Percentiles rank a stretch among this genome's conserved stretches.
phyloP scores from a whole-genome alignment of 2,113 vertebrate species.

The Halichoeres trimaculatus region DNA sequence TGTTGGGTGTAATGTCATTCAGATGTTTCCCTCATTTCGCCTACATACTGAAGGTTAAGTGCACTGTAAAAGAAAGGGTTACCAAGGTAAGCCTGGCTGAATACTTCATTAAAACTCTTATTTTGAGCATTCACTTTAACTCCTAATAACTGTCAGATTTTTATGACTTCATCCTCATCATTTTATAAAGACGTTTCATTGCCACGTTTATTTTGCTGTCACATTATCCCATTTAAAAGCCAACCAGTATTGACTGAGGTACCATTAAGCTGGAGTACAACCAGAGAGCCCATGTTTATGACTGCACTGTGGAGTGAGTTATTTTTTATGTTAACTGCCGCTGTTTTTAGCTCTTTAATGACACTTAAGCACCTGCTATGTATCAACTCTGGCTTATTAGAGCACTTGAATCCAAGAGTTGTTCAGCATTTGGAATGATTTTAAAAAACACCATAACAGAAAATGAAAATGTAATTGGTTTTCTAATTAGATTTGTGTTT shows the following conservation, averaged over 20 bases:
- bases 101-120: constrained; percentile 55
- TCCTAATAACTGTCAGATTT: constrained; percentile 67
- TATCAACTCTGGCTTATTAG: constrained; percentile 22
- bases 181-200: constrained; percentile 71
- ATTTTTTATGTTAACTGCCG: constrained; percentile 59
- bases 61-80: constrained; percentile 58
- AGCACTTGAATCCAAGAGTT: constrained; percentile 32
- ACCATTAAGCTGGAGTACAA: constrained; percentile 64
- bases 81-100: constrained; percentile 38
- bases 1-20: constrained; percentile 26
- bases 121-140: constrained; percentile 65
- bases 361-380: constrained; percentile 37
- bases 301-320: constrained; percentile 34
- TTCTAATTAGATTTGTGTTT: not conserved
- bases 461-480: constrained; percentile 16
- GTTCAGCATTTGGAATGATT: constrained; percentile 12
- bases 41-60: constrained; percentile 39
- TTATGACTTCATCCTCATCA: constrained; percentile 70
- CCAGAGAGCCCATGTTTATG: constrained; percentile 59
- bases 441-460: not conserved
- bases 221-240: constrained; percentile 60
- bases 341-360: constrained; percentile 61
- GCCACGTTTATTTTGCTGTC: constrained; percentile 70
- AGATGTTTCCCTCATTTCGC: constrained; percentile 48
- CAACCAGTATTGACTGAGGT: constrained; percentile 63